Conservation (phyloP, 2,888 invertebrate species). For the Nomada fucata region DNA sequence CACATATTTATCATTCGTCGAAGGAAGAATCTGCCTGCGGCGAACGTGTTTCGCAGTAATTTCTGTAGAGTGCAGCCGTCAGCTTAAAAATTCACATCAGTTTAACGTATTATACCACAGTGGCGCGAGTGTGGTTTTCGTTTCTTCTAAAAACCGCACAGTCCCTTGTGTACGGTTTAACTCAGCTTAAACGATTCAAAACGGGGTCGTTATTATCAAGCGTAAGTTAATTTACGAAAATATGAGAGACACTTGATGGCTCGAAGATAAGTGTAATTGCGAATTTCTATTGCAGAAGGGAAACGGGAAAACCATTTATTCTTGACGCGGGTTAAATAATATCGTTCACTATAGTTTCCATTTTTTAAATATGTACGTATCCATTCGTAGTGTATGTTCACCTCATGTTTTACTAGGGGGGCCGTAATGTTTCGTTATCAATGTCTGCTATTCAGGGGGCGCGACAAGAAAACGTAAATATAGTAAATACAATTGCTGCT, state of each 20-base stretch:
- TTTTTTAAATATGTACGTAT: too few species aligned
- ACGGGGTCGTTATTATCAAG: slow-evolving; percentile 81
- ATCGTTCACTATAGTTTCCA: too few species aligned
- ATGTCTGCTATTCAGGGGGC: rapidly evolving
- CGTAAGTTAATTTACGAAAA: slow-evolving; percentile 71
- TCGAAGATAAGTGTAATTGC: background rate
- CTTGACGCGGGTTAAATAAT: too few species aligned
- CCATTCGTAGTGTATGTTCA: too few species aligned
- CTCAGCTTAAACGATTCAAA: slow-evolving; percentile 69
- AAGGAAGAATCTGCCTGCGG: slow-evolving; percentile 26
- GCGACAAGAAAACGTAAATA: background rate
- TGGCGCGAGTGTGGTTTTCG: background rate
- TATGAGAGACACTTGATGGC: background rate
- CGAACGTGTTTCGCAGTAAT: slow-evolving; percentile 26
- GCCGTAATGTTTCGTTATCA: background rate
- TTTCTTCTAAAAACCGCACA: background rate
- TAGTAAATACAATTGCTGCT: background rate
- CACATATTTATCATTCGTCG: slow-evolving; percentile 66
- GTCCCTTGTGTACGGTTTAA: background rate
- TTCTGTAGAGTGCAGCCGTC: slow-evolving; percentile 4
- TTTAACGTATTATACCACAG: background rate
- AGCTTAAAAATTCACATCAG: background rate
- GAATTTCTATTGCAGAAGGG: too few species aligned
- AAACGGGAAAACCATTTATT: too few species aligned
- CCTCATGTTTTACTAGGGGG: too few species aligned